Conservation (phyloP, 1,140 invertebrate genomes). For the Holotrichia oblita region DNA sequence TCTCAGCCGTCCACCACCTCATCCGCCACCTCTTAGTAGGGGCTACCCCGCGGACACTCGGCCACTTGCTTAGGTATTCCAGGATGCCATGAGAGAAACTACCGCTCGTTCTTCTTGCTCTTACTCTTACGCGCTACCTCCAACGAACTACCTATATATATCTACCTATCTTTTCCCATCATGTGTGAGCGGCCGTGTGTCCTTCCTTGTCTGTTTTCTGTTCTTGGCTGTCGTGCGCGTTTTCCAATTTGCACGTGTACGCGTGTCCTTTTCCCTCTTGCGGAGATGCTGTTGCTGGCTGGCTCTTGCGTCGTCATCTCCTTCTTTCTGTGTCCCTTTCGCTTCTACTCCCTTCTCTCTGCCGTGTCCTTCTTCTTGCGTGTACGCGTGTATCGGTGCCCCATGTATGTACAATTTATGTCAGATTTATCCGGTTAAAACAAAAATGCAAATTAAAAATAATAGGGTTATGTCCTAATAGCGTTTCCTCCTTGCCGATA, state of each 20-base stretch:
- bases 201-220: background rate
- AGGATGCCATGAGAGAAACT: conserved; percentile 45
- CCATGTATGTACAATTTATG: conserved; percentile 33
- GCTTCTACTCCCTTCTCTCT: conserved; percentile 14
- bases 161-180: background rate
- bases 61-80: conserved; percentile 56
- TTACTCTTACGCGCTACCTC: background rate
- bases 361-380: conserved; percentile 32
- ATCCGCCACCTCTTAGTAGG: conserved; percentile 1
- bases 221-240: background rate
- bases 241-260: conserved; percentile 24
- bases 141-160: background rate
- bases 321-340: conserved; percentile 21
- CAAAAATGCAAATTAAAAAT: background rate
- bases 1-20: background rate
- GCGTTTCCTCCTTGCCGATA: too few species aligned
- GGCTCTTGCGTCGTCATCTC: background rate
- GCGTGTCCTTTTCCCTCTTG: background rate
- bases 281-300: background rate
- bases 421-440: background rate
- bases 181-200: background rate
- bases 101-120: background rate
- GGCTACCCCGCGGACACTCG: conserved; percentile 42
- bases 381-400: conserved; percentile 20
- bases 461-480: too few species aligned